Evolutionary conservation across 2,888 invertebrate genomes (phyloP), one percentile per base, ranked within the genome.

Genomic region (Caenorhabditis afra): DNA sequence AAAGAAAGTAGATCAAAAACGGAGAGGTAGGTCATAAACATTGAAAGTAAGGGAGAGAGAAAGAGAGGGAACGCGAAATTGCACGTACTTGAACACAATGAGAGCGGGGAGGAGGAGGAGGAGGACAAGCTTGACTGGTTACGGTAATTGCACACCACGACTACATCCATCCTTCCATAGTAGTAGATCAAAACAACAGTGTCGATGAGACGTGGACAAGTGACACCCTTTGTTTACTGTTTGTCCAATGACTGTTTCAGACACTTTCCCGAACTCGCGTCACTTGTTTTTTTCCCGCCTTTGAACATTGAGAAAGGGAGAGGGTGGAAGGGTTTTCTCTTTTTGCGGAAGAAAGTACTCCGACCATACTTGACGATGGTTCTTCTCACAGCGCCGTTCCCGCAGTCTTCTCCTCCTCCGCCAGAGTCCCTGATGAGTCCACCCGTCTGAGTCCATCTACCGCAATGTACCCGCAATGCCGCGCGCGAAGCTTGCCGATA

Each of bases 391-490:
- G 29, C 29, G 7, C 73, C 73, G 20, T 78, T 78, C 16, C 78
- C 78, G 20, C 71, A 71, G 23, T 23, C 22, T 18, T 22, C 65
- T 1, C 29, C 29, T 7, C 29, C 29, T 5, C 4, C 29, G 3
- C 52, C 70, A 14, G 58, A 70, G 14, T 47, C 65, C 20, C 52
- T 71, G 18, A 77, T 77, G 77, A 77, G 70, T 52, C 77, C 77
- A 7, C 66, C 70, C 16, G 62, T 62, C 0, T 57, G 57, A 37
- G n/a, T n/a, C n/a, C n/a, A 79, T 79, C 44, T 70, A 79, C 53
- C 66, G 57, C 23, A 74, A 59, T 53, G 74, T 79, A 10, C 79
- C 79, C 3, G 68, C 68, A 16, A 79, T 79, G 79, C 79, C 79
- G 11, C 57, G 79, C 5, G 79, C 79, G 1, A 73, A 68, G 53